Evolutionary conservation across 2,113 vertebrate genomes (phyloP).

Genomic region (Cricetomys ansorgei): DNA sequence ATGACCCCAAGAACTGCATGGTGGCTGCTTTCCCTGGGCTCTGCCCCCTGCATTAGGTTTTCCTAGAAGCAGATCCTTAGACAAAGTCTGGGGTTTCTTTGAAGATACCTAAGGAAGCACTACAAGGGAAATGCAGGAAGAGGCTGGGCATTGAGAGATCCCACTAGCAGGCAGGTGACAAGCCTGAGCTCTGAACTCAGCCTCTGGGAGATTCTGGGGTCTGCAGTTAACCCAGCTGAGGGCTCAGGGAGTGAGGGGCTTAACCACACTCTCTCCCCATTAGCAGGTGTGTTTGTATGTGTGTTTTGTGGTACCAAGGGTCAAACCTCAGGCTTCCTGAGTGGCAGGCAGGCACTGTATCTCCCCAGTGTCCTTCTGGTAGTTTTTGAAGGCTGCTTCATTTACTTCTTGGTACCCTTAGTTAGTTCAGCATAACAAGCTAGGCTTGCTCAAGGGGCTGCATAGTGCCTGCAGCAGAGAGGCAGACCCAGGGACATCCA

Average conservation of each 20-base stretch:
- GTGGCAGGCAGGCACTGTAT: not conserved
- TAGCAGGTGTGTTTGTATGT: not conserved
- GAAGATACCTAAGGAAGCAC: not conserved
- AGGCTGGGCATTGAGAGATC: not conserved
- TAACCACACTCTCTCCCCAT: not conserved
- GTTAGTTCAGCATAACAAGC: not conserved
- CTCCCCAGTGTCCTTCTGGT: not conserved
- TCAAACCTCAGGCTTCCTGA: not conserved
- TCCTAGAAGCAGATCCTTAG: not conserved
- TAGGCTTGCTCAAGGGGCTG: not conserved
- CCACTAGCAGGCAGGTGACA: not conserved
- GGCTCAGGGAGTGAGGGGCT: not conserved
- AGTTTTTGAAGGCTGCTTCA: not conserved
- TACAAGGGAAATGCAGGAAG: not conserved
- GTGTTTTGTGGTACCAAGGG: not conserved
- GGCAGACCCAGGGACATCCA: not conserved
- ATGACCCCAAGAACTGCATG: not conserved
- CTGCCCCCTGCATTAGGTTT: not conserved
- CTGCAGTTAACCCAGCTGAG: not conserved
- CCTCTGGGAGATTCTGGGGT: not conserved
- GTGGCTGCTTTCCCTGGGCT: not conserved
- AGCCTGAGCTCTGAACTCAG: not conserved
- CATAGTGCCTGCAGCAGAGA: not conserved
- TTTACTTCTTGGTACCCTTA: not conserved
- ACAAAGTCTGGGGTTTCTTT: not conserved